Base-by-base conservation (phyloP, 2,797 vertebrate species). In the Remorina albescens region DNA sequence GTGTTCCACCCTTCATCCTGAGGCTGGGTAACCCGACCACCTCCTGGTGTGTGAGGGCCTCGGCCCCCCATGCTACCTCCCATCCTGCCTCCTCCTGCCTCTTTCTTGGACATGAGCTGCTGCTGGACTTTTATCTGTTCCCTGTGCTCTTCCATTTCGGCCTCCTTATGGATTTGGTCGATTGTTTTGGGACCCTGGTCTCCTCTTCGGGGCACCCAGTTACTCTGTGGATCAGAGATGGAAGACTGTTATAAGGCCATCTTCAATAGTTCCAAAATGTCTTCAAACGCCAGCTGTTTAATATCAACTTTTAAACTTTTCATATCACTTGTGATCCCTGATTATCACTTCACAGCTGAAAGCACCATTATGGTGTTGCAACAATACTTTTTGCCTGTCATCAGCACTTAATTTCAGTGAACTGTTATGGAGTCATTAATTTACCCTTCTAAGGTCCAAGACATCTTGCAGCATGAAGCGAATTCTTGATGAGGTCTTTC, bases 151-250 rank as follows among this genome's bases (percentile, higher is more conserved):
- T 99, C 98, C 94, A 97, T 57, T 86, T 99, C 97, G 0, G 98
- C 98, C 32, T 99, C 98, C 83, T 99, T 99, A 90, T 99, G 98
- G 76, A 99, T 99, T 93, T 99, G 98, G 85, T 99, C 98, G 0
- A 99, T 98, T 30, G 98, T 99, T 90, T 99, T 99, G n/a, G 98
- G 98, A 64, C 98, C 98, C 83, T 95, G 97, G 64, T 99, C 98
- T 78, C 96, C 97, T 92, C 98, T 95, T 16, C 98, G 96, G 0
- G 98, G 98, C 36, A 99, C 96, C 98, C 98, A 99, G 83, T 93
- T 97, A 87, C 92, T 95, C 98, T 99, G 70, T 28, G 25, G 56
- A 57, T 61, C n/a, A 64, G 6, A 76, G 16, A 71, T 13, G 15
- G 25, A 11, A 30, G 36, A 58, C 0, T 10, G 34, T 75, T 54